A percentile compares a stretch with the other conserved stretches of the same genome.
Evolutionary conservation across 2,797 vertebrate genomes (phyloP).

Genomic region (Falco naumanni): DNA sequence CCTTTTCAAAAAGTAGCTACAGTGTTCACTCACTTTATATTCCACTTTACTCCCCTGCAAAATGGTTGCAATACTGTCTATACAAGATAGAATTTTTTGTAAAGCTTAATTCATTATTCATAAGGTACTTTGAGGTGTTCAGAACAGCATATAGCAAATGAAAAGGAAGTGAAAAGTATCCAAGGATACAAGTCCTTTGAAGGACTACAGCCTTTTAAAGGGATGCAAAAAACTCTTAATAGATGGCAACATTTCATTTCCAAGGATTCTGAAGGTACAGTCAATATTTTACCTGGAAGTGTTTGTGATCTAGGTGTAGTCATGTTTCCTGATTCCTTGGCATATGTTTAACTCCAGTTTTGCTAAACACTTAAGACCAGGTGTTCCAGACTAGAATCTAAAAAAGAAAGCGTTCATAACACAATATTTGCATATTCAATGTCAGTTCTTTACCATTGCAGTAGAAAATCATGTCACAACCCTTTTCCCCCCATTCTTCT

Average conservation of each 20-base stretch:
- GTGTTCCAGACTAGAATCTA: background rate
- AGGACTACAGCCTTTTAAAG: background rate
- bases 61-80: background rate
- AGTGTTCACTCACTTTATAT: background rate
- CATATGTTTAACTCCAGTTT: background rate
- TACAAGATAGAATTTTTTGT: background rate
- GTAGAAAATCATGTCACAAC: background rate
- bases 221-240: background rate
- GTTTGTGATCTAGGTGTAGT: background rate
- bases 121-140: background rate
- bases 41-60: background rate
- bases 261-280: background rate
- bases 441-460: background rate
- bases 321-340: background rate
- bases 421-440: background rate
- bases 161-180: background rate
- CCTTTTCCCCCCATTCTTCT: background rate
- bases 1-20: background rate
- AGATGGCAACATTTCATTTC: background rate
- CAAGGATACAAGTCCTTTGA: conserved; percentile 5
- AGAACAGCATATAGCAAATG: background rate
- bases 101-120: conserved; percentile 39
- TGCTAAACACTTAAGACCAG: background rate
- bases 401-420: background rate
- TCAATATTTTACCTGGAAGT: background rate